phyloP scores from a whole-genome alignment of 2,797 vertebrate genomes.

The Siniperca undulata region DNA sequence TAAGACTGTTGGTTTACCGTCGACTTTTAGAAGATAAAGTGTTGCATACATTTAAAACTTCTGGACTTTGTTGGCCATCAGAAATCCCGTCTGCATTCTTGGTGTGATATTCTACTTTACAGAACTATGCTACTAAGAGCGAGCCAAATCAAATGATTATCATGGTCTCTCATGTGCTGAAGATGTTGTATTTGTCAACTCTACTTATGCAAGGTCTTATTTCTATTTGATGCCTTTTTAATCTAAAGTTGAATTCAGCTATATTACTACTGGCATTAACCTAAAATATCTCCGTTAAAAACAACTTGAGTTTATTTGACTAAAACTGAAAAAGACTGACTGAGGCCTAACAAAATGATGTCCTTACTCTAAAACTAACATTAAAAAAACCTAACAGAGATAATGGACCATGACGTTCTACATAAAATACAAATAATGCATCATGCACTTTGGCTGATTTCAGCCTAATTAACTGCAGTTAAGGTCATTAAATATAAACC shows the following conservation, averaged over 20 bases:
- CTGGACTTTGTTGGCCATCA: not conserved
- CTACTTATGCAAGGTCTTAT: slow-evolving; percentile 36
- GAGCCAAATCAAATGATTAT: slow-evolving; percentile 1
- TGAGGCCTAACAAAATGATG: slow-evolving; percentile 22
- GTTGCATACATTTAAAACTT: slow-evolving; percentile 6
- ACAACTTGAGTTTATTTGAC: not conserved
- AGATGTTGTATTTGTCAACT: slow-evolving; percentile 5
- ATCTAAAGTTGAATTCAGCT: slow-evolving; percentile 22
- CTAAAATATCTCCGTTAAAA: slow-evolving; percentile 12
- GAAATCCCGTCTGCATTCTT: not conserved
- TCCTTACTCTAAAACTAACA: slow-evolving; percentile 28
- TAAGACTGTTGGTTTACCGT: not conserved
- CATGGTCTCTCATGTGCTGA: not conserved
- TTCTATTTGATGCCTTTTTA: slow-evolving; percentile 36
- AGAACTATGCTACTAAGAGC: slow-evolving; percentile 6
- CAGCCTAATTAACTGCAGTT: slow-evolving; percentile 48
- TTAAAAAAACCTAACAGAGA: slow-evolving; percentile 11
- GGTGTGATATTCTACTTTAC: slow-evolving; percentile 20
- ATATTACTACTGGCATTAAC: slow-evolving; percentile 40
- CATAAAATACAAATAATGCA: slow-evolving; percentile 59
- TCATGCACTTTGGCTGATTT: slow-evolving; percentile 77
- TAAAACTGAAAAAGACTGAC: slow-evolving; percentile 9
- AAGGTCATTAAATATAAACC: slow-evolving; percentile 16
- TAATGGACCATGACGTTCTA: slow-evolving; percentile 4
- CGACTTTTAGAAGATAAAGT: not conserved